Conservation (phyloP, 2,888 invertebrate genomes). For the Cylindroiulus punctatus region DNA sequence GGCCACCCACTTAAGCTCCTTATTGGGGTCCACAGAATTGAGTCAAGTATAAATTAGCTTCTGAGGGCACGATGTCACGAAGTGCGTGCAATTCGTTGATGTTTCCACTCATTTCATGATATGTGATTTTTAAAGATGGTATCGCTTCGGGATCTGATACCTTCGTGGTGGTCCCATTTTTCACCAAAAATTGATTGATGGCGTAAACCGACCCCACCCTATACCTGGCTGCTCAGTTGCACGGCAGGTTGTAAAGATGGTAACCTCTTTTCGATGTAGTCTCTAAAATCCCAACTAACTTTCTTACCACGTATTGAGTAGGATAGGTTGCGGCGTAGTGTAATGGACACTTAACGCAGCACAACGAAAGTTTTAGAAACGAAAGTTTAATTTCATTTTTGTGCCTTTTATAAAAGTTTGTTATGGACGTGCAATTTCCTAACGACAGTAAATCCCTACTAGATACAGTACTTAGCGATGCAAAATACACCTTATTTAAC, state of each 20-base stretch:
- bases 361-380: too few species aligned
- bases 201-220: not conserved
- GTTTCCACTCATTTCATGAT: not conserved
- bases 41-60: not conserved
- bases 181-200: not conserved
- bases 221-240: not conserved
- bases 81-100: not conserved
- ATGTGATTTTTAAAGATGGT: not conserved
- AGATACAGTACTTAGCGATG: too few species aligned
- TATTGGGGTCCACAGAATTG: not conserved
- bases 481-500: too few species aligned
- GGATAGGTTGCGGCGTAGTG: not conserved
- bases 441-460: too few species aligned
- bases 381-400: too few species aligned
- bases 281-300: not conserved
- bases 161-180: conserved; percentile 19
- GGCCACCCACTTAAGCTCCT: not conserved
- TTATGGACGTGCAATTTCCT: too few species aligned
- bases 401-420: too few species aligned
- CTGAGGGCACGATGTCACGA: not conserved
- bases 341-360: too few species aligned
- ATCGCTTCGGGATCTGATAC: not conserved
- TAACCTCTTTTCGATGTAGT: not conserved
- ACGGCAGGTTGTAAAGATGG: not conserved
- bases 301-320: not conserved